Base-by-base conservation (phyloP, 2,113 vertebrate genomes). In the Tursiops truncatus region DNA sequence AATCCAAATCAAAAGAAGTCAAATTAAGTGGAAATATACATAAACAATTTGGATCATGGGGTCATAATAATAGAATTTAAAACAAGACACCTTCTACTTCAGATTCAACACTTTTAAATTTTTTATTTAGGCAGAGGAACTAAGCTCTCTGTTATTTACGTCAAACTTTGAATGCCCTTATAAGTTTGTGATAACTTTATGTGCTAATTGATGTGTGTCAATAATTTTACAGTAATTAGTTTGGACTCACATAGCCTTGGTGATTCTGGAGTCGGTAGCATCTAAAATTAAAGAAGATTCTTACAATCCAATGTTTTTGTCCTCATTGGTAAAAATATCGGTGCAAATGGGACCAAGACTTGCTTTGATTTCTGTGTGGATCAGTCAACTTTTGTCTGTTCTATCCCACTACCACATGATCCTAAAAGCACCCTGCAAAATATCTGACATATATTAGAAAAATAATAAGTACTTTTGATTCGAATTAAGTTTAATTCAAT, bases 1-100 rank as follows among this genome's bases (percentile, higher is more conserved):
- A 89, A 93, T 87, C 91, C 65, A 81, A 95, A 81, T 91, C 31
- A 65, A 95, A 95, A 56, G 1, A 73, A 91, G 84, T 93, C 84
- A 93, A 89, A 86, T 91, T 95, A 74, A 89, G 41, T 89, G 23
- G 77, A 89, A 93, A 86, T 26, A 68, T 60, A 79, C 33, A 88
- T 62, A 74, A 86, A 88, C 17, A 91, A 33, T 73, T 76, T 73
- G 71, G n/a, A 73, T 89, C 62, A 63, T 80, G 23, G 33, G 67
- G n/a, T 89, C 86, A 63, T 96, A 90, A 76, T 41, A 68, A 76
- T 41, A 68, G 38, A 88, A 96, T 84, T 94, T 33, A 38, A 94
- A 95, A 84, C 33, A 56, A 73, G 90, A 91, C 17, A 85, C 1
- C 33, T 84, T 70, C 13, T 82, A 62, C 13, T 95, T 56, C 13